These are phyloP conservation scores for Microtus montanus DNA, from an alignment of 2,113 vertebrate species.

Conservation along the genomic window DNA sequence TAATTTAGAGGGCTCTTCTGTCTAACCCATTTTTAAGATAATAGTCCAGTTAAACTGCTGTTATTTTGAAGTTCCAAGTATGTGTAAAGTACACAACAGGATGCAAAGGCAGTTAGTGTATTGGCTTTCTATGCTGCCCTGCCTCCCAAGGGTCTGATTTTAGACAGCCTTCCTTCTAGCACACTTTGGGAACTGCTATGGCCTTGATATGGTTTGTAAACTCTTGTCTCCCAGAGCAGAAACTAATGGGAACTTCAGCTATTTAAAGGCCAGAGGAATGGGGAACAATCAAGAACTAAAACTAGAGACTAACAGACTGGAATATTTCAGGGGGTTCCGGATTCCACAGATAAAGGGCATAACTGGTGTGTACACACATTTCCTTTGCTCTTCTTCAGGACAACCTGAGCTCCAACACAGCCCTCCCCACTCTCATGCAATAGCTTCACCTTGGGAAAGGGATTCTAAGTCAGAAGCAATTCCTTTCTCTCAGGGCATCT, in stretches of 20 bases:
- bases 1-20: constrained; percentile 17
- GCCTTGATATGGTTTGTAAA: constrained; percentile 54
- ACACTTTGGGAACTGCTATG: constrained; percentile 44
- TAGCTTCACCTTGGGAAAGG: neutral
- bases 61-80: constrained; percentile 70
- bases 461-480: neutral
- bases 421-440: neutral
- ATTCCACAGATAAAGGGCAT: neutral
- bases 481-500: neutral
- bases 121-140: constrained; percentile 30
- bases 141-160: constrained; percentile 56
- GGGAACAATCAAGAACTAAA: neutral
- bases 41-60: constrained; percentile 39
- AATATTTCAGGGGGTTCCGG: neutral
- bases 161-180: constrained; percentile 33
- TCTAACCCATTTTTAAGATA: constrained; percentile 49
- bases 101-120: constrained; percentile 52
- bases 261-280: constrained; percentile 41
- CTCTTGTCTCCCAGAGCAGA: constrained; percentile 42
- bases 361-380: neutral
- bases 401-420: neutral
- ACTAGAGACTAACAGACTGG: neutral
- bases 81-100: constrained; percentile 67
- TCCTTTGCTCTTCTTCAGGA: constrained; percentile 9
- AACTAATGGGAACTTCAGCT: constrained; percentile 38